A percentile compares a stretch with the other conserved stretches of the same genome.
Conservation (phyloP, 2,797 vertebrate genomes). For the Falco rusticolus region DNA sequence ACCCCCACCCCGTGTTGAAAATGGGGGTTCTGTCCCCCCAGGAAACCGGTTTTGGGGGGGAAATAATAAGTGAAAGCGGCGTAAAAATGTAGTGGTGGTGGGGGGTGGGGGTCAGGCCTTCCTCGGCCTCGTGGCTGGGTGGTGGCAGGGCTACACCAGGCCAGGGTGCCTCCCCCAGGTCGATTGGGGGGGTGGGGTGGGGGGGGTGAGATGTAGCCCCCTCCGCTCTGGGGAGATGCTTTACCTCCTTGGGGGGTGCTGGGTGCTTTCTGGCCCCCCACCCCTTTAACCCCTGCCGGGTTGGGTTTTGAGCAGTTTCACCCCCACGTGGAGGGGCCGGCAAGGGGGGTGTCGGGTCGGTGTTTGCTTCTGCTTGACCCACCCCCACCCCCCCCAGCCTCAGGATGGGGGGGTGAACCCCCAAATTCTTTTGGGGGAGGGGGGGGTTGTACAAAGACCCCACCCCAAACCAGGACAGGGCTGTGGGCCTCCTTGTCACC, state of each 20-base stretch:
- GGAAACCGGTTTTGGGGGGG: accelerated
- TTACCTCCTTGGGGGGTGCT: neutral
- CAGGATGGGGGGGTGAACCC: neutral
- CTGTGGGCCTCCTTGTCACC: neutral
- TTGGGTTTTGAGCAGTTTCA: neutral
- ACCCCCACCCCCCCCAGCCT: too few species aligned
- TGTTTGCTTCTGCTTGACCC: neutral
- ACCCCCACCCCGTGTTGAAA: accelerated
- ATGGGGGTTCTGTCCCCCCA: neutral
- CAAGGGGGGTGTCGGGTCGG: too few species aligned
- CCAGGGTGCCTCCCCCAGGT: neutral
- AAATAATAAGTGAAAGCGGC: neutral
- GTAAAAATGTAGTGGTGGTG: neutral
- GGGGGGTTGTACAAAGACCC: too few species aligned
- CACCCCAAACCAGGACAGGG: neutral
- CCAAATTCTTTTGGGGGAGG: neutral
- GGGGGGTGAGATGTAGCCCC: too few species aligned
- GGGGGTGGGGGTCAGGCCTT: neutral
- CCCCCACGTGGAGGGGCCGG: neutral
- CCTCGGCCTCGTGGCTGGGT: neutral
- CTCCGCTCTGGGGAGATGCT: neutral
- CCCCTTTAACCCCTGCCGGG: too few species aligned
- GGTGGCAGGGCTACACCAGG: neutral
- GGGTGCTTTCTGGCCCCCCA: neutral
- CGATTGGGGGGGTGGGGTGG: too few species aligned